A percentile compares a stretch with the other conserved stretches of the same genome.
phyloP scores from a whole-genome alignment of 2,113 vertebrate species.

The human region DNA sequence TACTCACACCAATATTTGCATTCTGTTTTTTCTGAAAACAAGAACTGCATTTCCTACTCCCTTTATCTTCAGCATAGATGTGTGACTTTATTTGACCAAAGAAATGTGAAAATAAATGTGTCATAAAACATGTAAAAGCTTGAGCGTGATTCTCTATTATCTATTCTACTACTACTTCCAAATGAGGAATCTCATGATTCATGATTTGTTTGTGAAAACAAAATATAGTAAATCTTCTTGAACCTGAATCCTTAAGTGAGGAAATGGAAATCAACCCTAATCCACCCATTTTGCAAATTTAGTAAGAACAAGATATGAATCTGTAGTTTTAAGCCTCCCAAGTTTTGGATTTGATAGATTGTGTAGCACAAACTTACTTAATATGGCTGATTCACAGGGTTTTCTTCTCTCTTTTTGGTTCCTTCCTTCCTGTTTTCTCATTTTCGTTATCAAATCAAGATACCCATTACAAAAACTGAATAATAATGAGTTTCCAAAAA shows the following conservation, averaged over 20 bases:
- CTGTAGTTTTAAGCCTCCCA: not conserved
- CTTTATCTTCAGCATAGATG: not conserved
- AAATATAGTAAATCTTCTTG: not conserved
- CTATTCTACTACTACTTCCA: not conserved
- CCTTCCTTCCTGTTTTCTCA: not conserved
- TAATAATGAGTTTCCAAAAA: not conserved
- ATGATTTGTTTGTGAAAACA: not conserved
- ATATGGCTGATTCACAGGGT: not conserved
- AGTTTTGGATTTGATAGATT: not conserved
- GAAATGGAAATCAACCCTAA: not conserved
- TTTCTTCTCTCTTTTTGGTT: not conserved
- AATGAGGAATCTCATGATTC: not conserved
- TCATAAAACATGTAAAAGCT: not conserved
- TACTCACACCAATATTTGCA: not conserved
- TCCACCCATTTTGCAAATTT: not conserved
- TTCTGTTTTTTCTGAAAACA: not conserved
- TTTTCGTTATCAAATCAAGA: not conserved
- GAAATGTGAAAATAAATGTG: not conserved
- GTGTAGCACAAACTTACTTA: not conserved
- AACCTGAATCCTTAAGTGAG: not conserved
- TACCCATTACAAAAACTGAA: not conserved
- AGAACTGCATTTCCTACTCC: not conserved
- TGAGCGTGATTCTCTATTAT: not conserved
- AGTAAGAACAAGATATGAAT: not conserved
- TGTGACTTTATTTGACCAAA: not conserved